Evolutionary conservation across 2,888 invertebrate species (phyloP).

Genomic region (Andrena chrysosceles): DNA sequence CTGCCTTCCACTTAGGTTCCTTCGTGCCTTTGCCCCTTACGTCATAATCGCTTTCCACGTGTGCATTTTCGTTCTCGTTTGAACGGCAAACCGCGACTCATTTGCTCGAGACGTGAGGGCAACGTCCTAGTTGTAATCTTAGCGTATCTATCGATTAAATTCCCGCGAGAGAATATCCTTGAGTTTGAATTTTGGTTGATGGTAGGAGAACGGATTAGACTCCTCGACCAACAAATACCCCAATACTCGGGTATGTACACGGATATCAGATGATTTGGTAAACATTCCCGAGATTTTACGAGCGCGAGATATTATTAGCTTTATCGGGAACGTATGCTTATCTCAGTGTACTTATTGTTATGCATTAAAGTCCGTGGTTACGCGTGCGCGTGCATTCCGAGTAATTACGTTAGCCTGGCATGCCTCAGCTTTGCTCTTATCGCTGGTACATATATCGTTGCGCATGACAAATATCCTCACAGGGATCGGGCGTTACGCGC

Average conservation of each 20-base stretch:
- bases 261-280: conserved; percentile 14
- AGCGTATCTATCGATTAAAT: not conserved
- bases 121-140: not conserved
- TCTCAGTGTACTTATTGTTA: conserved; percentile 34
- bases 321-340: conserved; percentile 36
- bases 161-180: conserved; percentile 5
- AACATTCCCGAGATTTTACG: conserved; percentile 8
- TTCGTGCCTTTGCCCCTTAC: not conserved
- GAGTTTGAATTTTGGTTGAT: not conserved
- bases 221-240: not conserved
- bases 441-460: not conserved
- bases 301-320: conserved; percentile 5
- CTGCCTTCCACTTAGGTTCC: not conserved
- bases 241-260: not conserved
- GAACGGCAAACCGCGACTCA: not conserved
- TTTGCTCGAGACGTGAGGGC: not conserved
- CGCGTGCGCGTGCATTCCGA: not conserved
- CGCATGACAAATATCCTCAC: not conserved
- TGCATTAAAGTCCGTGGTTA: not conserved
- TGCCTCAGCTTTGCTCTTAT: not conserved
- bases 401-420: not conserved
- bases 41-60: conserved; percentile 47
- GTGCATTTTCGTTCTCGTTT: conserved; percentile 24
- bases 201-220: not conserved
- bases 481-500: no score